phyloP scores from a whole-genome alignment of 2,113 vertebrate genomes.

The Pseudorectes ferrugineus region DNA sequence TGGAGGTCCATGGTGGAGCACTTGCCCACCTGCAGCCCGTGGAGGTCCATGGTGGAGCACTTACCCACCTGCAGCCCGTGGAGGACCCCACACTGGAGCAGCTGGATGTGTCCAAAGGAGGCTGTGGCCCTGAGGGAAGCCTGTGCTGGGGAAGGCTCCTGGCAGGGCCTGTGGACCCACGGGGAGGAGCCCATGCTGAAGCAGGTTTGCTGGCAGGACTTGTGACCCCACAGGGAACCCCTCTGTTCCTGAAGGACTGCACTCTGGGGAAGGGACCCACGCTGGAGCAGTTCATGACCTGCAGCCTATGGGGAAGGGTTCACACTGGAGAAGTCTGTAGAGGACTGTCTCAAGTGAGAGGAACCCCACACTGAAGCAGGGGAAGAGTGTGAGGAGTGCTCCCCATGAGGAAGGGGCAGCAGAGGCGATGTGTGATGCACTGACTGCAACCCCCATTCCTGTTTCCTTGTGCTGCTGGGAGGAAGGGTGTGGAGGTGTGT shows the following conservation, averaged over 20 bases:
- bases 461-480: neutral
- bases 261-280: neutral
- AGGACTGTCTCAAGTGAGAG: neutral
- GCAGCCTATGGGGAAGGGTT: neutral
- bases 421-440: neutral
- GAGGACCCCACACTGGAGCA: neutral
- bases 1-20: neutral
- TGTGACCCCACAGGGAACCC: neutral
- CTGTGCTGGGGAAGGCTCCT: neutral
- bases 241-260: neutral
- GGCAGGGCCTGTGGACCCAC: neutral
- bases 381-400: neutral
- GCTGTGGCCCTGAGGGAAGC: neutral
- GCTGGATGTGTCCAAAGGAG: neutral
- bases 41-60: neutral
- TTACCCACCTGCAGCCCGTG: neutral
- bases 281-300: neutral
- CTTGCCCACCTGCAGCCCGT: neutral
- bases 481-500: neutral
- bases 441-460: neutral
- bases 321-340: neutral
- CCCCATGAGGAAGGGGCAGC: neutral
- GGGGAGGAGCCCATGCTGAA: neutral
- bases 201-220: neutral
- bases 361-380: neutral